Conservation (phyloP, 2,113 vertebrate species). For the Hyla sarda region DNA sequence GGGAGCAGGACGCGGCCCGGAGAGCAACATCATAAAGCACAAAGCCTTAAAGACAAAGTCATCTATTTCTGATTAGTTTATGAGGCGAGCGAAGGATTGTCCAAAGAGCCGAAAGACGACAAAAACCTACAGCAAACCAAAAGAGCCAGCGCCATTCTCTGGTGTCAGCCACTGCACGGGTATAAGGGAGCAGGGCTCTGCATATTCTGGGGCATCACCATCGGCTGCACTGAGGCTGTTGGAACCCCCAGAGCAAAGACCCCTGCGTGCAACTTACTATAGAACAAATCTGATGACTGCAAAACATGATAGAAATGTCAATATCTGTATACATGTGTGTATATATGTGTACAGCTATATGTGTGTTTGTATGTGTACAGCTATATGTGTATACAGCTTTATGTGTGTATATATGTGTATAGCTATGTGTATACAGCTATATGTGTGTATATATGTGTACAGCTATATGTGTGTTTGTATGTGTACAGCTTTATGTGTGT, state of each 20-base stretch:
- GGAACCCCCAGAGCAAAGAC: not conserved
- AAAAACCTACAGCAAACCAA: not conserved
- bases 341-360: too few relatives aligned
- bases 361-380: too few relatives aligned
- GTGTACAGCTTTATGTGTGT: too few relatives aligned
- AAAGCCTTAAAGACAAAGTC: conserved; percentile 31
- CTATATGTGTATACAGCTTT: too few relatives aligned
- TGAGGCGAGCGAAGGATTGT: not conserved
- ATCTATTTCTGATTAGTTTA: conserved; percentile 53
- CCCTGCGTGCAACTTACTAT: not conserved
- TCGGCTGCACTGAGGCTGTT: not conserved
- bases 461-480: too few relatives aligned
- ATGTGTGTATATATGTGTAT: too few relatives aligned
- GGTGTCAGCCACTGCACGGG: not conserved
- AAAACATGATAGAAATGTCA: too few relatives aligned
- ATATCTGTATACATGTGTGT: too few relatives aligned
- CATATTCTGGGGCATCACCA: not conserved
- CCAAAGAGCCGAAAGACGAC: not conserved
- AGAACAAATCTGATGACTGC: too few relatives aligned
- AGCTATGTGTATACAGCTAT: too few relatives aligned
- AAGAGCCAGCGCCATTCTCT: not conserved
- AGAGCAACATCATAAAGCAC: conserved; percentile 33
- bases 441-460: too few relatives aligned
- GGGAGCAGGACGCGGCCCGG: conserved; percentile 30
- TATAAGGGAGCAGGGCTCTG: not conserved